phyloP scores from a whole-genome alignment of 1,140 invertebrate genomes.

The Maniola jurtina region DNA sequence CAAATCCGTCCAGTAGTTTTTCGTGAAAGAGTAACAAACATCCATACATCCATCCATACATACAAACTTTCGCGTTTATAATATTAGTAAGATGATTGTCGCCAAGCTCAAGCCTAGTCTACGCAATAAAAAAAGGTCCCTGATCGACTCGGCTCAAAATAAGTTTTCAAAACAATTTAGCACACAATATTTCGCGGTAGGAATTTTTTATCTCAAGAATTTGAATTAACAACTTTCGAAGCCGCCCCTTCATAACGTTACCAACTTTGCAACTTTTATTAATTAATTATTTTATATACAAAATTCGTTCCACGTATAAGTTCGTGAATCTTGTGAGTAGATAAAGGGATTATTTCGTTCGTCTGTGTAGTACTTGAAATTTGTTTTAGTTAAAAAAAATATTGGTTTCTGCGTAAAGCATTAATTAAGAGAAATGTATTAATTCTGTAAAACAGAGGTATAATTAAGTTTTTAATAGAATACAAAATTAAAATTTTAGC shows the following conservation, averaged over 20 bases:
- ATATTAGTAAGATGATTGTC: no score
- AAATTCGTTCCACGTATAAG: conserved; percentile 24
- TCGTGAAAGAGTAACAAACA: no score
- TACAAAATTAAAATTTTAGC: no score
- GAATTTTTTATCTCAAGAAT: conserved; percentile 27
- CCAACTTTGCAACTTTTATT: conserved; percentile 39
- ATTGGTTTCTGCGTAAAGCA: not conserved
- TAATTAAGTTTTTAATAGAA: no score
- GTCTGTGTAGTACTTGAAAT: not conserved
- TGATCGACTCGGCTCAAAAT: not conserved
- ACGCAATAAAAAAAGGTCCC: not conserved
- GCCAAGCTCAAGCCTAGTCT: no score
- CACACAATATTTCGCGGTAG: conserved; percentile 12
- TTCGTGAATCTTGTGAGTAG: conserved; percentile 1
- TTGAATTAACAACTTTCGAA: conserved; percentile 35
- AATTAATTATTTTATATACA: conserved; percentile 36
- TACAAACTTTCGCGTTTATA: no score
- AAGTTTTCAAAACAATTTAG: conserved; percentile 15
- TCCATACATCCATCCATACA: no score
- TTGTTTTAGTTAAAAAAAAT: not conserved
- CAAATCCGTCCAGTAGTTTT: no score
- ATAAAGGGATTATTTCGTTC: conserved; percentile 15
- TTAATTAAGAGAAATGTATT: not conserved
- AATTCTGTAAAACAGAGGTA: not conserved
- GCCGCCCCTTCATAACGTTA: conserved; percentile 29